Base-by-base conservation (phyloP, 2,113 vertebrate species). In the Formicarius rufipectus region DNA sequence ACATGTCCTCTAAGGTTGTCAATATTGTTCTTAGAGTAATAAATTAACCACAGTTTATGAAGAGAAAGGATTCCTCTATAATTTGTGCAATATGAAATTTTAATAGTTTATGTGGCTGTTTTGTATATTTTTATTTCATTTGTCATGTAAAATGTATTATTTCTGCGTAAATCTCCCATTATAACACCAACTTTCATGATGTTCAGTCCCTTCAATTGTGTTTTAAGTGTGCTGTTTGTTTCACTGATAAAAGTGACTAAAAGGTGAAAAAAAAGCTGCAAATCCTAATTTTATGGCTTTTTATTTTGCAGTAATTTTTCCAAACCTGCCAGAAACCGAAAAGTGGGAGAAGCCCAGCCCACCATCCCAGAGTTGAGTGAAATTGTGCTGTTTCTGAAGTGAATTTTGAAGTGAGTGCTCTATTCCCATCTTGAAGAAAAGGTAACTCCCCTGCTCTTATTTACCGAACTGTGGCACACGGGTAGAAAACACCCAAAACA, bases 261-360 rank as follows among this genome's bases (percentile, higher is more conserved):
- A 74, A 84, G 1, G 2, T 12, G 10, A 6, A 28, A 62, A 62
- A 66, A n/a, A 44, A 66, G 27, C 8, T 52, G 7, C 7, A 68
- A 59, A 60, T 53, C 31, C 8, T 49, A 45, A 76, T 76, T 79
- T 72, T 27, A 22, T 75, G 24, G 5, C 14, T 58, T 84, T 62
- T 79, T 45, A 49, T 84, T 82, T 82, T 73, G 23, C 44, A 75
- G 58, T 44, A 20, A 40, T 87, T 90, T 94, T 75, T 91, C 74
- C 91, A 82, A 81, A 68, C 6, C 27, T 59, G 10, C 7, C 18
- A 39, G 39, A 49, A 71, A 64, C 42, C 44, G 42, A 71, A 63
- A 71, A 25, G 5, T 45, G 11, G 6, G 24, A 78, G 27, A 50
- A 85, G 15, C 11, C 4, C 14, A 59, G 14, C 9, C 15, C n/a